Evolutionary conservation across 2,888 invertebrate species (phyloP), one percentile per base, ranked within the genome.

Genomic region (Aspidapion aeneum): DNA sequence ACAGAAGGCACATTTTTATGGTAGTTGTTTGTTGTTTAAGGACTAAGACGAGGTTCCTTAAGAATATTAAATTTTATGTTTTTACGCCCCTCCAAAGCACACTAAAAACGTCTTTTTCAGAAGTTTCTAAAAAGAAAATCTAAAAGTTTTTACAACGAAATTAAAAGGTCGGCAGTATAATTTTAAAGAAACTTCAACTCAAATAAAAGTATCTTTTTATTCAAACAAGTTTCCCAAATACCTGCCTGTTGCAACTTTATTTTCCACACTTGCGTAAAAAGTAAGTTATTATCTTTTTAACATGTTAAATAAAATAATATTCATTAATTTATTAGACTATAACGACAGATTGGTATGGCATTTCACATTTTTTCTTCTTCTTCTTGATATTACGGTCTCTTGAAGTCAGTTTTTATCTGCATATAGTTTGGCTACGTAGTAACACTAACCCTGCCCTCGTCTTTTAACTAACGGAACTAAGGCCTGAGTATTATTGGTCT

Each of bases 21-120:
- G 58, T n/a, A 58, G 20, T 58, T 58, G 55, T 55, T 55, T 55
- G 58, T 58, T 58, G 58, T 50, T 58, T 48, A 2, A 17, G 12
- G 12, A 50, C 18, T 51, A 12, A 35, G 35, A 7, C 35, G 35
- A 12, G 35, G 35, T 35, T 59, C 50, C 35, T 58, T 59, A n/a
- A 17, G 12, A 52, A 52, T 52, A 59, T 59, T 59, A 52, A 52
- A 59, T 52, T 52, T 59, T 59, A 52, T 52, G 21, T 18, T 1
- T 52, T 20, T 52, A 21, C 59, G 18, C 5, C 17, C 35, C 35
- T 35, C 35, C 35, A 35, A 3, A 12, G 35, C 35, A 12, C 35
- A 35, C 35, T 35, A 35, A 35, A 35, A 35, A 35, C 35, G 35
- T 35, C 35, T 12, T 12, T 35, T 7, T 35, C 35, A 35, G 12